Conservation (phyloP, 1,140 invertebrate genomes). For the Drosophila lacteicornis region DNA sequence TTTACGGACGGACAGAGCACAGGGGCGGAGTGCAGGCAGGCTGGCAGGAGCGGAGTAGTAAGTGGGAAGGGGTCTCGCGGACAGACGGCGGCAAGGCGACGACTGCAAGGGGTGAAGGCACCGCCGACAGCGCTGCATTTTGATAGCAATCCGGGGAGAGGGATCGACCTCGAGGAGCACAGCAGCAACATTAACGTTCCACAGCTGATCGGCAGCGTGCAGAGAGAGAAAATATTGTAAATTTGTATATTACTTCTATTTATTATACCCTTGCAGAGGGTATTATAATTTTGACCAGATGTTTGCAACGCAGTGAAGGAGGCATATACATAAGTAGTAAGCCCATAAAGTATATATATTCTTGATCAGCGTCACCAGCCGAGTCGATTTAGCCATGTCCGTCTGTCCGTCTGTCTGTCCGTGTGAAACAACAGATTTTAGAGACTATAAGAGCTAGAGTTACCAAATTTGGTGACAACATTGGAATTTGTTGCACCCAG, state of each 20-base stretch:
- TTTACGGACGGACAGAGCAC: conserved; percentile 62
- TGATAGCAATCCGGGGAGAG: conserved; percentile 64
- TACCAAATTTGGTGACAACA: no score
- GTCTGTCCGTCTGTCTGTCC: no score
- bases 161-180: conserved; percentile 47
- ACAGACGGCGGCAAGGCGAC: conserved; percentile 54
- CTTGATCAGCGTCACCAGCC: no score
- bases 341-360: no score
- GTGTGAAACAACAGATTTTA: no score
- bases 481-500: no score
- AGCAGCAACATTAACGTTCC: conserved; percentile 28
- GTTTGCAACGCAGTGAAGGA: no score
- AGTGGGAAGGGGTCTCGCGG: conserved; percentile 17
- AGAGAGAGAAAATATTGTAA: not conserved
- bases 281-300: no score
- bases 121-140: conserved; percentile 66
- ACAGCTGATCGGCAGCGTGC: conserved; percentile 63
- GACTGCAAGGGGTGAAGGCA: conserved; percentile 71
- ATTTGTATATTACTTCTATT: not conserved
- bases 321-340: no score
- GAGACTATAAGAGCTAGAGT: no score
- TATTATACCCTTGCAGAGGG: no score
- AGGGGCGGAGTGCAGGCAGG: conserved; percentile 16
- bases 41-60: conserved; percentile 9
- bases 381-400: no score